phyloP scores from a whole-genome alignment of 1,140 invertebrate species.

The Zaprionus africanus region DNA sequence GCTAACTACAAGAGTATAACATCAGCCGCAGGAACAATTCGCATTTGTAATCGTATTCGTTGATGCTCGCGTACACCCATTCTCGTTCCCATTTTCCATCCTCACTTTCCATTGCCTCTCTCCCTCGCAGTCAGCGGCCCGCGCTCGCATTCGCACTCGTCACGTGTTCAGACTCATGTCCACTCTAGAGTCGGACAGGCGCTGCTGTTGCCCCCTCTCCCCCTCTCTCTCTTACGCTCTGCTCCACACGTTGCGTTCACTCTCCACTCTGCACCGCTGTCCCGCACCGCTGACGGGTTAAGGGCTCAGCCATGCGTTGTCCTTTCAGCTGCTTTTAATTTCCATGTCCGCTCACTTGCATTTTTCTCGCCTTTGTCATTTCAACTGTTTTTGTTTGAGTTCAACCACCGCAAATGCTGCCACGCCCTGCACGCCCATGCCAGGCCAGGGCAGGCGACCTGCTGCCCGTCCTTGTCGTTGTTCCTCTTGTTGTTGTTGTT shows the following conservation, averaged over 20 bases:
- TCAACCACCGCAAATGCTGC: constrained; percentile 45
- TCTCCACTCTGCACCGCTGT: background rate
- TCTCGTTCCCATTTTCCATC: constrained; percentile 7
- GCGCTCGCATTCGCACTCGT: constrained; percentile 6
- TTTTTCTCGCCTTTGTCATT: constrained; percentile 53
- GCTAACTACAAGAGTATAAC: constrained; percentile 35
- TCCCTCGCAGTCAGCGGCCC: background rate
- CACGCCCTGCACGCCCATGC: constrained; percentile 1
- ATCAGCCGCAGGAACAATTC: constrained; percentile 37
- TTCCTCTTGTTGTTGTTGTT: constrained; percentile 8
- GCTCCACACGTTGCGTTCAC: background rate
- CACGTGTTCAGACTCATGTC: constrained; percentile 33
- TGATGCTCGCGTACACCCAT: constrained; percentile 6
- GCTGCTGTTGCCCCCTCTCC: background rate
- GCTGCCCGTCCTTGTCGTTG: constrained; percentile 12
- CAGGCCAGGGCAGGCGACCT: background rate
- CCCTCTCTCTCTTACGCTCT: background rate
- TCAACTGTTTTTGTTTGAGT: constrained; percentile 59
- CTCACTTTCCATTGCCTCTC: background rate
- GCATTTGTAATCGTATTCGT: constrained; percentile 15
- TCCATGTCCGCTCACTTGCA: constrained; percentile 46
- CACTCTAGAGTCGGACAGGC: constrained; percentile 13
- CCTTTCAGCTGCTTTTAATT: constrained; percentile 58
- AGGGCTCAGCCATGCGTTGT: constrained; percentile 48
- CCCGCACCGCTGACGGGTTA: background rate